Conservation (phyloP, 1,140 invertebrate genomes). For the Scaptomyza pallida region DNA sequence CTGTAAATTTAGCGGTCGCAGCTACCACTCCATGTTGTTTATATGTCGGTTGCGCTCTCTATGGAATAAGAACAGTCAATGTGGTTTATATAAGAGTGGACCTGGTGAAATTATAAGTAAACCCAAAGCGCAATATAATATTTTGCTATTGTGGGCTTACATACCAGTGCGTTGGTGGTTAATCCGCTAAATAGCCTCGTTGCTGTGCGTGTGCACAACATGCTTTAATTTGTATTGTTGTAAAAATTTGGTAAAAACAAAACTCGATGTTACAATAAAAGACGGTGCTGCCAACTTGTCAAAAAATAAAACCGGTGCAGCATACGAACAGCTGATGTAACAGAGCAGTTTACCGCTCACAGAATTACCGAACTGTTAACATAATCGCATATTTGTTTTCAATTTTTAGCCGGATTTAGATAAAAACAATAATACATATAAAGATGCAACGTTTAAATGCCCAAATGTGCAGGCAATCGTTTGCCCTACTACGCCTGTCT, state of each 20-base stretch:
- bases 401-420: slow-evolving; percentile 11
- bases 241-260: slow-evolving; percentile 28
- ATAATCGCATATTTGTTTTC: not conserved
- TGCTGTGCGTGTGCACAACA: slow-evolving; percentile 65
- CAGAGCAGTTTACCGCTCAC: not conserved
- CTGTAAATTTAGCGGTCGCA: slow-evolving; percentile 1
- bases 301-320: not conserved
- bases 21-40: slow-evolving; percentile 27
- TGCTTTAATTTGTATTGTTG: slow-evolving; percentile 44
- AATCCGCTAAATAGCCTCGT: slow-evolving; percentile 39
- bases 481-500: slow-evolving; percentile 4
- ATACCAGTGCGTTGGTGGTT: slow-evolving; percentile 33
- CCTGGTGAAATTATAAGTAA: not conserved
- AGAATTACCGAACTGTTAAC: slow-evolving; percentile 2
- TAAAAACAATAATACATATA: slow-evolving; percentile 4
- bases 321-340: slow-evolving; percentile 12
- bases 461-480: slow-evolving; percentile 47
- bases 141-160: not conserved
- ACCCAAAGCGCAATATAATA: accelerated
- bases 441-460: slow-evolving; percentile 53
- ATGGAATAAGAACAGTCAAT: slow-evolving; percentile 21
- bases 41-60: slow-evolving; percentile 46
- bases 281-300: slow-evolving; percentile 41
- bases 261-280: slow-evolving; percentile 47
- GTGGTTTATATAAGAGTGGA: slow-evolving; percentile 68